phyloP scores from a whole-genome alignment of 2,888 invertebrate genomes.

The Nemurella pictetii region DNA sequence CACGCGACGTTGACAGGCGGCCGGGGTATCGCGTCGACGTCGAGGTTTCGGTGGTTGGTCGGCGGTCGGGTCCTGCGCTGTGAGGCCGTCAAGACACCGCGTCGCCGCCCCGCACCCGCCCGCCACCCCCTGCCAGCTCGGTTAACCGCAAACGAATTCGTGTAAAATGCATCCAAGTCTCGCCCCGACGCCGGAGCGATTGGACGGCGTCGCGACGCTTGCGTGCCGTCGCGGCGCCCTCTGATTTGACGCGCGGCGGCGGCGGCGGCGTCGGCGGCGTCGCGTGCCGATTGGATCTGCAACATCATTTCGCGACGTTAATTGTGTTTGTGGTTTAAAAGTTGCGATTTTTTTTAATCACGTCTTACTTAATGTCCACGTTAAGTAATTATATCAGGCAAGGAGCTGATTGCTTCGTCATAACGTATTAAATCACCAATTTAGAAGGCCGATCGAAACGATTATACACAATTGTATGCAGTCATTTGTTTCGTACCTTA shows the following conservation, averaged over 20 bases:
- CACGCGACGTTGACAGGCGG: too few species aligned
- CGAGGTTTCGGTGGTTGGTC: slow-evolving; percentile 10
- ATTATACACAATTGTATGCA: not conserved
- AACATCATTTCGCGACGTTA: not conserved
- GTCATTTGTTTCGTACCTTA: not conserved
- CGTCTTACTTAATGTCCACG: not conserved
- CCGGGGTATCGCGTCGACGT: too few species aligned
- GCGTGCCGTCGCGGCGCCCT: not conserved
- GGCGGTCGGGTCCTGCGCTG: slow-evolving; percentile 14
- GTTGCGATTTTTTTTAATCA: not conserved
- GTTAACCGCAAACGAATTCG: slow-evolving; percentile 29
- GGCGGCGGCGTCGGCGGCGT: too few species aligned
- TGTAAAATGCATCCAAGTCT: not conserved
- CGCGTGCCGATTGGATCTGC: not conserved
- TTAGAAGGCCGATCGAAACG: not conserved
- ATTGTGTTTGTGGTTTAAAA: not conserved
- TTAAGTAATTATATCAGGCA: not conserved
- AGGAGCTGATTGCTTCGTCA: not conserved
- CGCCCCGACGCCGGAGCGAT: slow-evolving; percentile 12
- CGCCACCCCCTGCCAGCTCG: not conserved
- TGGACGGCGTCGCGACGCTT: slow-evolving; percentile 16
- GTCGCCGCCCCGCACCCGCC: not conserved
- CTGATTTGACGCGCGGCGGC: not conserved
- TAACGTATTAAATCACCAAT: not conserved
- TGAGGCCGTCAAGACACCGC: not conserved